These are phyloP conservation scores for Myiagra hebetior DNA, from an alignment of 2,113 vertebrate genomes.

Conservation along the genomic window DNA sequence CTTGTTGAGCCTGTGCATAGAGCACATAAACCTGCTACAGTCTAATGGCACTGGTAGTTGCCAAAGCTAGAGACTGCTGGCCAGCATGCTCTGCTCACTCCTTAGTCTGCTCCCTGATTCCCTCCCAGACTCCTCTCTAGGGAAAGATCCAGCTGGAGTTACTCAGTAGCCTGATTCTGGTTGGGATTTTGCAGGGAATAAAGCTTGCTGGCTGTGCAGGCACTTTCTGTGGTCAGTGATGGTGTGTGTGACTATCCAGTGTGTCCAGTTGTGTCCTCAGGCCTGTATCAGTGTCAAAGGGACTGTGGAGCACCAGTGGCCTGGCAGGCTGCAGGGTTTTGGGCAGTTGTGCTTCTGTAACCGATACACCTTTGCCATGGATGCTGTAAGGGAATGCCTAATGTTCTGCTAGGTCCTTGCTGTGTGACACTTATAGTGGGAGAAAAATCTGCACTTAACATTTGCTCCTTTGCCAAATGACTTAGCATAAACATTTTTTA, in stretches of 20 bases:
- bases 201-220: neutral
- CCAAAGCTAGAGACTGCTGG: neutral
- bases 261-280: fast-evolving
- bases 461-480: neutral
- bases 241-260: neutral
- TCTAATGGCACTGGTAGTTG: neutral
- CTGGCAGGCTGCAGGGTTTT: neutral
- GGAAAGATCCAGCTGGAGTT: neutral
- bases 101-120: neutral
- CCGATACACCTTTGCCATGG: neutral
- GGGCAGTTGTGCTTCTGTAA: neutral
- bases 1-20: neutral
- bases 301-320: neutral
- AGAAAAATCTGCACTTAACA: neutral
- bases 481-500: neutral
- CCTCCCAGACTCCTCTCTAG: neutral
- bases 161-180: neutral
- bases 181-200: neutral
- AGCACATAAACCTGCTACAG: neutral
- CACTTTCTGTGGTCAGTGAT: neutral
- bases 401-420: neutral
- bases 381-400: neutral
- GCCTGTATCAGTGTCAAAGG: neutral
- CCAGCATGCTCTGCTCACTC: neutral
- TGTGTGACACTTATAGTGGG: neutral